phyloP scores from a whole-genome alignment of 2,888 invertebrate genomes.

The Drosophila kuntzei region DNA sequence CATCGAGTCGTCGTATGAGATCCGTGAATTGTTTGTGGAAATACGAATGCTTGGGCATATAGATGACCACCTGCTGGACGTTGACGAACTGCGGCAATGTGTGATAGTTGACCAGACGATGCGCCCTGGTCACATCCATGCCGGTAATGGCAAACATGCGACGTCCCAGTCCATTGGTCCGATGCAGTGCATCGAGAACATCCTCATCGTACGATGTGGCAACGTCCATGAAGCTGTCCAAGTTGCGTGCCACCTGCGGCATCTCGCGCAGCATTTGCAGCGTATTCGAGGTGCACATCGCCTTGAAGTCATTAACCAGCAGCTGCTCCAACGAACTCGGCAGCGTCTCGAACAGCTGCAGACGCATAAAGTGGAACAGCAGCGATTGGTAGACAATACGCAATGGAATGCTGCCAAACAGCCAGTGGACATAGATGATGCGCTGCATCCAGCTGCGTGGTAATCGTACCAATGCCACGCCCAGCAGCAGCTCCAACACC shows the following conservation, averaged over 20 bases:
- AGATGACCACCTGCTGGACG: slow-evolving; percentile 61
- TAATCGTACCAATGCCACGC: slow-evolving; percentile 34
- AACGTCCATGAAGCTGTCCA: slow-evolving; percentile 25
- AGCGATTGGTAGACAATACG: slow-evolving; percentile 75
- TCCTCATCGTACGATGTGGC: slow-evolving; percentile 38
- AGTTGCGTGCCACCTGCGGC: slow-evolving; percentile 31
- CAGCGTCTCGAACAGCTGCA: slow-evolving; percentile 46
- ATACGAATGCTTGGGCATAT: slow-evolving; percentile 75
- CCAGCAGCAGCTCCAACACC: slow-evolving; percentile 58
- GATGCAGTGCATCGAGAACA: slow-evolving; percentile 47
- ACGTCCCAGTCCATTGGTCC: background rate
- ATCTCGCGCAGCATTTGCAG: slow-evolving; percentile 50
- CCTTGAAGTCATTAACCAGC: slow-evolving; percentile 40
- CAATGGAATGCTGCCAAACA: slow-evolving; percentile 58
- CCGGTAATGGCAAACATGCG: slow-evolving; percentile 56
- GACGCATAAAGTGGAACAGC: slow-evolving; percentile 72
- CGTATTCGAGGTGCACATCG: slow-evolving; percentile 46
- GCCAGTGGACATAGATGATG: slow-evolving; percentile 61
- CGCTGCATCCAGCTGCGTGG: slow-evolving; percentile 59
- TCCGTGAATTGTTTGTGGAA: slow-evolving; percentile 60
- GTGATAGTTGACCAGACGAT: slow-evolving; percentile 30
- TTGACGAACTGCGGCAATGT: slow-evolving; percentile 53
- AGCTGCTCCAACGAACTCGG: slow-evolving; percentile 51
- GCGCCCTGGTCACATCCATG: slow-evolving; percentile 35
- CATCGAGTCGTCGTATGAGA: slow-evolving; percentile 47